Conservation (phyloP, 2,888 invertebrate species). For the Phytoseiulus persimilis region DNA sequence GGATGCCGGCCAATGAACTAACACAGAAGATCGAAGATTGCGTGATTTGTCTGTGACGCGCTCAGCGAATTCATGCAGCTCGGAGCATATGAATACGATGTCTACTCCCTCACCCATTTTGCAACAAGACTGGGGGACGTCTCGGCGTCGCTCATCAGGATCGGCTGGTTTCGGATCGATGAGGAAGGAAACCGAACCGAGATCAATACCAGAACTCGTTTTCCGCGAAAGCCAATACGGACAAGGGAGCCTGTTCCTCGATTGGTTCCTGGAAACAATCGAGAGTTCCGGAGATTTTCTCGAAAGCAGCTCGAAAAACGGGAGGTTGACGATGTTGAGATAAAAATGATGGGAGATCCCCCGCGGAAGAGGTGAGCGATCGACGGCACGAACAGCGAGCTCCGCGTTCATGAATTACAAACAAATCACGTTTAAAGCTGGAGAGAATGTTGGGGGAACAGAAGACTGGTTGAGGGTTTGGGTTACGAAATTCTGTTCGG, state of each 20-base stretch:
- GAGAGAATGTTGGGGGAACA: too few species aligned
- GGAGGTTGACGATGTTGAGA: background rate
- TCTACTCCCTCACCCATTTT: background rate
- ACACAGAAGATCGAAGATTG: background rate
- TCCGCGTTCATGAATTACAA: background rate
- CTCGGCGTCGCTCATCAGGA: too few species aligned
- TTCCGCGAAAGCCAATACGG: too few species aligned
- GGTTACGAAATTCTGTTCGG: too few species aligned
- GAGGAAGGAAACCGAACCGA: too few species aligned
- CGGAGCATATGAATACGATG: background rate
- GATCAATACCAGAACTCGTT: too few species aligned
- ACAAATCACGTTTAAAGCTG: background rate
- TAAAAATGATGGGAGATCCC: background rate
- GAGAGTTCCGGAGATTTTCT: background rate
- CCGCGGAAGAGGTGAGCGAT: background rate
- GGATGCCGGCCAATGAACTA: background rate
- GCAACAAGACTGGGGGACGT: too few species aligned
- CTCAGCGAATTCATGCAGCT: background rate
- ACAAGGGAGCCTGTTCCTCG: too few species aligned
- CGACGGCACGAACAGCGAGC: background rate
- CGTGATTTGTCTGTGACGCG: background rate
- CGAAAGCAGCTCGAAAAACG: background rate
- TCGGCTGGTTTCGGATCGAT: too few species aligned
- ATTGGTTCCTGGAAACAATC: too few species aligned
- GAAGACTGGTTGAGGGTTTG: too few species aligned